Evolutionary conservation across 2,113 vertebrate species (phyloP).

Genomic region (Triplophysa dalaica): DNA sequence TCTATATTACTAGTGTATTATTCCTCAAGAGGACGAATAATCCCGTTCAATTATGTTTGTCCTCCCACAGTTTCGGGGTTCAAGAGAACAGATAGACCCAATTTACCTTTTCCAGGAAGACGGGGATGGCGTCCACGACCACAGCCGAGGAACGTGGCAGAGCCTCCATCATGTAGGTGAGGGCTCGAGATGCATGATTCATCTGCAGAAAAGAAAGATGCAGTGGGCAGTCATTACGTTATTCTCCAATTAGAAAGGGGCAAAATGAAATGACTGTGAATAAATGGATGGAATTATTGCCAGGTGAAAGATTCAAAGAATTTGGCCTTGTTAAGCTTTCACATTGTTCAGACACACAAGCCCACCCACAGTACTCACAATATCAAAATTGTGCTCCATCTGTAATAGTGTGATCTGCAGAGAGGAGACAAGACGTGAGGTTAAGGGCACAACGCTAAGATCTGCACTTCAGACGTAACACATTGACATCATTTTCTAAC

Average conservation of each 20-base stretch:
- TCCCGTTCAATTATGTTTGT: too few species aligned
- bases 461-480: too few species aligned
- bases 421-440: slow-evolving; percentile 21
- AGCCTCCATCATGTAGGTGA: slow-evolving; percentile 99
- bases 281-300: neutral
- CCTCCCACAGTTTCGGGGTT: neutral
- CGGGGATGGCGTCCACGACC: slow-evolving; percentile 97
- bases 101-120: slow-evolving; percentile 96
- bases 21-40: too few species aligned
- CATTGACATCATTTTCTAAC: too few species aligned
- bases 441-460: neutral
- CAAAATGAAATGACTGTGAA: neutral
- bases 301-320: neutral
- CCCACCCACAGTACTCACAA: slow-evolving; percentile 82
- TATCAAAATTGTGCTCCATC: slow-evolving; percentile 99
- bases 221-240: slow-evolving; percentile 1
- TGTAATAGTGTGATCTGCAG: slow-evolving; percentile 94
- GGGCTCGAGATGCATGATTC: slow-evolving; percentile 97
- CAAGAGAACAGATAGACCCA: neutral
- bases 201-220: slow-evolving; percentile 74
- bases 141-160: slow-evolving; percentile 97
- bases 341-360: neutral
- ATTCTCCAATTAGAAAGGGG: neutral
- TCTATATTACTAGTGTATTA: too few species aligned
- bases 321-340: neutral